Conservation (phyloP, 2,113 vertebrate genomes). For the Archocentrus centrarchus region DNA sequence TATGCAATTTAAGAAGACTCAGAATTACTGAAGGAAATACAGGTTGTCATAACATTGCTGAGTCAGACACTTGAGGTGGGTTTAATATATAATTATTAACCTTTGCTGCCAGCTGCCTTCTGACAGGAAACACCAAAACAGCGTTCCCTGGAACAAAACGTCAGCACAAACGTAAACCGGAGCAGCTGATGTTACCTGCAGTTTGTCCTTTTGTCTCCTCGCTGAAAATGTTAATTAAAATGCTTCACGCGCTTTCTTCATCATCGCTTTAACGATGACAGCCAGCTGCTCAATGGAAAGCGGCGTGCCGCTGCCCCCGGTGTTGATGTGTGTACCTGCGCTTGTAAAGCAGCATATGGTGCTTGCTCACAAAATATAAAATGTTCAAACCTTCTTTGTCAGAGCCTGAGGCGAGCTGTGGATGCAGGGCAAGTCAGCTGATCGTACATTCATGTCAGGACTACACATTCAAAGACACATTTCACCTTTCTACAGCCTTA, state of each 20-base stretch:
- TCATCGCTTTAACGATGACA: constrained; percentile 14
- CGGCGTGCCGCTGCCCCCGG: not conserved
- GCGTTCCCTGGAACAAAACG: not conserved
- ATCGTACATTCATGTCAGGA: not conserved
- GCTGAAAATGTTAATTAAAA: not conserved
- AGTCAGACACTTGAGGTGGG: not conserved
- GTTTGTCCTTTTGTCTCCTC: not conserved
- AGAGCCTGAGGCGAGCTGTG: not conserved
- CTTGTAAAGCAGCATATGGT: constrained; percentile 30
- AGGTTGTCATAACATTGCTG: not conserved
- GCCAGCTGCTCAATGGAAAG: constrained; percentile 2
- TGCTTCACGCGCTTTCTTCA: not conserved
- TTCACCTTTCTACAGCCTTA: not conserved
- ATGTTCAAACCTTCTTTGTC: not conserved
- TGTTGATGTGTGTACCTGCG: constrained; percentile 4
- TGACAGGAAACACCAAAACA: not conserved
- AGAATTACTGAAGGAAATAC: not conserved
- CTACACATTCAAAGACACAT: not conserved
- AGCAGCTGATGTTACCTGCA: not conserved
- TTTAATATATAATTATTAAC: constrained; percentile 5
- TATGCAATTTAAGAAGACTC: not conserved
- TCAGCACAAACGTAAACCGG: not conserved
- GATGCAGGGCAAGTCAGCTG: not conserved
- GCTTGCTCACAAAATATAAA: not conserved
- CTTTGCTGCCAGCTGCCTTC: not conserved